These are phyloP conservation scores for Ricordea florida DNA, from an alignment of 92 coral and sea anemone species.

Conservation along the genomic window DNA sequence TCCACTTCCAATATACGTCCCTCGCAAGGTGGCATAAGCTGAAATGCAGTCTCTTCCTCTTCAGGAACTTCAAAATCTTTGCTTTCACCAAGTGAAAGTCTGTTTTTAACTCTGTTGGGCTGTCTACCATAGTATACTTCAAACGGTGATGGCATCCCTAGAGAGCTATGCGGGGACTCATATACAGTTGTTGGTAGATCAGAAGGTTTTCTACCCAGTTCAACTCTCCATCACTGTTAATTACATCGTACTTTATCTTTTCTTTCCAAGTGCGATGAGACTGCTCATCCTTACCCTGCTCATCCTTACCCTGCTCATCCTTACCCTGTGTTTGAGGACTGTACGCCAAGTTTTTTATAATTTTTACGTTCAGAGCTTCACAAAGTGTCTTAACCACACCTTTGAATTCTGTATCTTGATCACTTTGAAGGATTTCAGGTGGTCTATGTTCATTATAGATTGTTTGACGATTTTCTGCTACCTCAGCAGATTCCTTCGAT, in stretches of 20 bases:
- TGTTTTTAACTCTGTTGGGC: conserved; percentile 14
- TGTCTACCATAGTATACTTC: conserved; percentile 35
- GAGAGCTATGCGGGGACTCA: conserved; percentile 43
- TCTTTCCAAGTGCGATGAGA: no score
- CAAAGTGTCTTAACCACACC: no score
- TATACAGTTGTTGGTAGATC: conserved; percentile 17
- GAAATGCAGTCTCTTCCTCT: conserved; percentile 7
- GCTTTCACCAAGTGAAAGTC: conserved; percentile 8
- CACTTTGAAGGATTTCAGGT: conserved; percentile 2
- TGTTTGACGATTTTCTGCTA: no score
- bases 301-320: conserved; percentile 31
- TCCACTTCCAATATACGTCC: conserved; percentile 6
- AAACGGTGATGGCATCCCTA: conserved; percentile 21
- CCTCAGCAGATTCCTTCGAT: conserved; percentile 31
- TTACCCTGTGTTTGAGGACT: conserved; percentile 33
- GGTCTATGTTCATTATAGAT: not conserved
- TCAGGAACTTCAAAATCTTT: not conserved
- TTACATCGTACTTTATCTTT: not conserved
- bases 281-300: no score
- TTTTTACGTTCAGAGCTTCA: no score
- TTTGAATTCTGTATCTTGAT: no score
- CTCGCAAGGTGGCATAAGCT: conserved; percentile 9
- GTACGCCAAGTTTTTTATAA: conserved; percentile 34
- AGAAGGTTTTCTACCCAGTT: not conserved
- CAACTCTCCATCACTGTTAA: not conserved